Percentiles rank a stretch among this genome's conserved stretches.
Conservation (phyloP, 2,113 vertebrate genomes). For the Pyxicephalus adspersus region DNA sequence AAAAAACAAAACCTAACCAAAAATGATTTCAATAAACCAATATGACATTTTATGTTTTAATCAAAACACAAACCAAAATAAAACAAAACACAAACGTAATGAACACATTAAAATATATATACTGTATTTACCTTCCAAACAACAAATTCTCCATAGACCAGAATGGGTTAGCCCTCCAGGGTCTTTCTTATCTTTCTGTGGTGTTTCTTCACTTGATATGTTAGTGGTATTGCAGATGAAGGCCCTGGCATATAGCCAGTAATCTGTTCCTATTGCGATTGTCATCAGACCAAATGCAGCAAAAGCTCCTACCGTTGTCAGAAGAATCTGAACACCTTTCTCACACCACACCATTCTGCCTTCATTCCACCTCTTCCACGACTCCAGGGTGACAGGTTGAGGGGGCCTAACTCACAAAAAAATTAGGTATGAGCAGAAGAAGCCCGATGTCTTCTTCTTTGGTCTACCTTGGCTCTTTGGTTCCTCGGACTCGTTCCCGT, state of each 20-base stretch:
- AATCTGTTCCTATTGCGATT: slow-evolving; percentile 93
- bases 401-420: slow-evolving; percentile 18
- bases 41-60: no score
- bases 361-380: slow-evolving; percentile 75
- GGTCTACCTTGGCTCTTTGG: slow-evolving; percentile 40
- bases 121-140: slow-evolving; percentile 83
- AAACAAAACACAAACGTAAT: background rate
- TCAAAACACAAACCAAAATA: background rate
- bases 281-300: slow-evolving; percentile 95
- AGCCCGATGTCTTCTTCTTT: slow-evolving; percentile 38
- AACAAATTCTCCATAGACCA: slow-evolving; percentile 92
- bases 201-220: slow-evolving; percentile 77
- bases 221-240: slow-evolving; percentile 92
- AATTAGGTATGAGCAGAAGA: slow-evolving; percentile 36
- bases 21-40: no score
- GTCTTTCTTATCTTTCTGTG: slow-evolving; percentile 86
- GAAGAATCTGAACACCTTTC: slow-evolving; percentile 89
- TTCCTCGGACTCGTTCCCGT: slow-evolving; percentile 19
- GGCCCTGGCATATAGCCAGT: slow-evolving; percentile 92
- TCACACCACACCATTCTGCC: slow-evolving; percentile 88
- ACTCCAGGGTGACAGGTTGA: slow-evolving; percentile 65
- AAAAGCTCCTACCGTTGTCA: slow-evolving; percentile 91
- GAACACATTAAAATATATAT: background rate
- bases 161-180: slow-evolving; percentile 91
- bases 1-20: no score